Base-by-base conservation (phyloP, 1,140 invertebrate genomes). In the Drosophila mauritiana region DNA sequence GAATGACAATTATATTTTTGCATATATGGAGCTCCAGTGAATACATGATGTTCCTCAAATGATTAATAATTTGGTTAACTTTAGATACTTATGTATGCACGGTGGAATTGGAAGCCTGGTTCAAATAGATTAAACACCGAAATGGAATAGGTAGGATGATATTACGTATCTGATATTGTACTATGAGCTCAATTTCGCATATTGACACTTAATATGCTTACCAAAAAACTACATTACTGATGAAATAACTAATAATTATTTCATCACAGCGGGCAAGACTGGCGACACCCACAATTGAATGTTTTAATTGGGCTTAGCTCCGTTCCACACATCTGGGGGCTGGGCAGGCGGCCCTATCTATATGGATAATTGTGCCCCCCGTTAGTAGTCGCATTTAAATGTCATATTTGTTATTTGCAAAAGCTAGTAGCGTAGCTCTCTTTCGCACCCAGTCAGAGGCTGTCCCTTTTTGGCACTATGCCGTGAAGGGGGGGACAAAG, bases 381-480 rank as follows among this genome's bases (percentile, higher is more conserved):
- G 13, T 40, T 64, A 52, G 53, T 54, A 45, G 48, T 64, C 49
- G 42, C 73, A 68, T 76, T 67, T 61, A 62, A 68, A 49, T 79
- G 52, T 73, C 73, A 77, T 64, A 75, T 80, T 80, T 43, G 67
- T 53, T 72, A 76, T 80, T 76, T 55, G 78, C 59, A 17, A 68
- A 54, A 15, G 1, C 45, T 22, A 13, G 13, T 13, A 1, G 7
- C 15, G 10, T 10, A 6, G 3, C n/a, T 67, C 65, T 31, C 37
- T 25, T 3, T 51, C 36, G 8, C 42, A 22, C 55, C 12, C 13
- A 7, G n/a, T 10, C 37, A 5, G 13, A 2, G 40, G 13, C 49
- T 12, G n/a, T 48, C 48, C 53, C 55, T 42, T 34, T 69, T 36
- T 13, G 15, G 4, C 55, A 12, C 27, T 40, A 37, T 12, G 7